Evolutionary conservation across 2,888 invertebrate genomes (phyloP).

Genomic region (Latrodectus hesperus): DNA sequence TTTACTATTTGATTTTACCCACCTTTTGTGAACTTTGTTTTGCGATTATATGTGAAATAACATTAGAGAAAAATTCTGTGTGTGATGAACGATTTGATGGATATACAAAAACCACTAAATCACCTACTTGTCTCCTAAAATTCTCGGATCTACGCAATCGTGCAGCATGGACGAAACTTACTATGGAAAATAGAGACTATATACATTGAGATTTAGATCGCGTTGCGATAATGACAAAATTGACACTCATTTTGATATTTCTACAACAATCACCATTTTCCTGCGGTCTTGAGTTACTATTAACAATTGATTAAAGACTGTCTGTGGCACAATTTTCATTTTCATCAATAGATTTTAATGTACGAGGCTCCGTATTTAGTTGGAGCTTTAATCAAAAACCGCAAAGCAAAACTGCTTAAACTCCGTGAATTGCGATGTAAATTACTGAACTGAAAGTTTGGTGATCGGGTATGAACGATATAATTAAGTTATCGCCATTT

Average conservation of each 20-base stretch:
- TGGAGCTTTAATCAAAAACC: no score
- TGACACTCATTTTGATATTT: slow-evolving; percentile 69
- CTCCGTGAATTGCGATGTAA: no score
- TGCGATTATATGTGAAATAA: slow-evolving; percentile 50
- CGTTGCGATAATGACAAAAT: slow-evolving; percentile 66
- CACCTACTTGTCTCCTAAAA: slow-evolving; percentile 59
- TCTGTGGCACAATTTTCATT: slow-evolving; percentile 36
- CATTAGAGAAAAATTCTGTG: slow-evolving; percentile 41
- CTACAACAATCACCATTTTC: slow-evolving; percentile 52
- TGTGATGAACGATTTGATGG: slow-evolving; percentile 58
- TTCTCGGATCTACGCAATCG: slow-evolving; percentile 61
- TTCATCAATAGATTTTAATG: slow-evolving; percentile 24
- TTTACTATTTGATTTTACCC: no score
- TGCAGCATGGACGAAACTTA: slow-evolving; percentile 57
- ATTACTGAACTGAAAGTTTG: no score
- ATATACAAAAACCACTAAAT: slow-evolving; percentile 61
- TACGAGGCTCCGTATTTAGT: background rate
- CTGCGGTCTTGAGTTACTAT: slow-evolving; percentile 36
- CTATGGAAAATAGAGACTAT: slow-evolving; percentile 68
- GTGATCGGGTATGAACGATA: no score
- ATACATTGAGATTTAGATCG: slow-evolving; percentile 66
- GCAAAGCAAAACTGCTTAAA: no score
- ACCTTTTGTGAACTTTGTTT: background rate
- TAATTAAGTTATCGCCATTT: no score
- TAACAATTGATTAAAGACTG: slow-evolving; percentile 28